phyloP scores from a whole-genome alignment of 2,888 invertebrate genomes.

The Tipula vernalis region DNA sequence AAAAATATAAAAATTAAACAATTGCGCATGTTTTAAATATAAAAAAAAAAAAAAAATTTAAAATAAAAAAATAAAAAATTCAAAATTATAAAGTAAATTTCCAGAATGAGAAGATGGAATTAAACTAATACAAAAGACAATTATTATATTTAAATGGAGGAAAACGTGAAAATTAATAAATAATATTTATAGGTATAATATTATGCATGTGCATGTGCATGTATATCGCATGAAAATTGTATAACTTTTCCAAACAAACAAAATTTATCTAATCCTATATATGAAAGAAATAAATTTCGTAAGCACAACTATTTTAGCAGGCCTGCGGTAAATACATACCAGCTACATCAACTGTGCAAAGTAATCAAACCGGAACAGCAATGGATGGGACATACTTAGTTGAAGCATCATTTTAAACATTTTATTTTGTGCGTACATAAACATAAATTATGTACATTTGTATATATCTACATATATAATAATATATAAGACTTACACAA shows the following conservation, averaged over 20 bases:
- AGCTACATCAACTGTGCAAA: constrained; percentile 66
- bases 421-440: not conserved
- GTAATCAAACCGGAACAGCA: constrained; percentile 66
- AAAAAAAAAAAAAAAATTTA: not conserved
- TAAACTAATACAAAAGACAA: not conserved
- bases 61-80: not conserved
- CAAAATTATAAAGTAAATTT: not conserved
- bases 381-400: constrained; percentile 78
- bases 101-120: not conserved
- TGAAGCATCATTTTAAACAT: constrained; percentile 63
- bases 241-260: not conserved
- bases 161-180: not conserved
- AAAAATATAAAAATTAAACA: not conserved
- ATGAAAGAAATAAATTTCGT: not conserved
- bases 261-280: not conserved
- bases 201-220: not conserved
- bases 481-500: not conserved
- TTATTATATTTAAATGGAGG: not conserved
- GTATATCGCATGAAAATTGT: not conserved
- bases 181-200: not conserved
- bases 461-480: not conserved
- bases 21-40: not conserved
- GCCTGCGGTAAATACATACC: constrained; percentile 82
- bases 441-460: not conserved
- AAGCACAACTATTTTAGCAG: constrained; percentile 41